Evolutionary conservation across 2,797 vertebrate genomes (phyloP), one percentile per base, ranked within the genome.

Genomic region (Adrianichthys oophorus): DNA sequence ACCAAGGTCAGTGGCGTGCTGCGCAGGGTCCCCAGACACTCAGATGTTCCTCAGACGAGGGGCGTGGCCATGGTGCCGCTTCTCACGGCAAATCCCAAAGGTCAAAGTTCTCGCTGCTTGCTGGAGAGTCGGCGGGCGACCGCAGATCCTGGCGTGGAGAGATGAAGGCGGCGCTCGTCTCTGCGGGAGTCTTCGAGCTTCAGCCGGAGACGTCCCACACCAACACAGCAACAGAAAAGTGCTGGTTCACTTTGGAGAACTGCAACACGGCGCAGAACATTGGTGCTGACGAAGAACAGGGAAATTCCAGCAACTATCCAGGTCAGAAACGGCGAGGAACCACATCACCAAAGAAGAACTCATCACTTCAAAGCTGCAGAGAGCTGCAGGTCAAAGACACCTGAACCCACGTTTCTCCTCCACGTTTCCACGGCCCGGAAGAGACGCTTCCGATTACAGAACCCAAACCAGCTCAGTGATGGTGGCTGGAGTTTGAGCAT

Each of bases 181-280:
- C 57, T 65, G 58, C 70, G 68, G 84, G 77, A 91, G 86, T 86
- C 47, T 52, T 78, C 52, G 48, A 65, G 80, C 88, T 88, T 91
- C 80, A 78, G 47, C 66, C 80, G 72, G 72, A 78, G 70, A 80
- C 71, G 74, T 73, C 78, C 74, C 74, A 70, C 15, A 66, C 73
- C 72, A 53, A 82, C 85, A 74, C 63, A 66, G 80, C 59, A 84
- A 78, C 79, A 51, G 18, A 65, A 92, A 98, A 97, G 96, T 98
- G 96, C 96, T 94, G 97, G 96, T 93, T 96, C 95, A 96, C 97
- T 98, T 96, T 94, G 82, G 32, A 32, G 32, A 32, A 32, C 26
- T 26, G 26, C 26, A 26, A 26, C 32, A 3, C 32, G 32, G 32
- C 8, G 2, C 32, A 12, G 32, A 32, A 32, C 32, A 12, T 12